Evolutionary conservation across 2,113 vertebrate genomes (phyloP).

Genomic region (Arothron firmamentum): DNA sequence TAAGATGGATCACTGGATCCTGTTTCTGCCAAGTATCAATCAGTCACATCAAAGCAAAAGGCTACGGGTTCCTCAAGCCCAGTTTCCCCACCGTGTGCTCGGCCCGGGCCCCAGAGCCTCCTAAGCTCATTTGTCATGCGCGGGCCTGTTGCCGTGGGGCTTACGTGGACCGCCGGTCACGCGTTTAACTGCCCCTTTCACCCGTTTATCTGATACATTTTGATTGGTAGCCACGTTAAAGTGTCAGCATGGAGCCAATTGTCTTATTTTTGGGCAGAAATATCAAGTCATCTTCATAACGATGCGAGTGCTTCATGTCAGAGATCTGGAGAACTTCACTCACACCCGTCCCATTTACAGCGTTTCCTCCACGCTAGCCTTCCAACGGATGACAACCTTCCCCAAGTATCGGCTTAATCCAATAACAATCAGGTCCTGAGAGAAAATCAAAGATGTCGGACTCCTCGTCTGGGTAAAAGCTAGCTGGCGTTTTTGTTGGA

Average conservation of each 20-base stretch:
- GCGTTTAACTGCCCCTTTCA: background rate
- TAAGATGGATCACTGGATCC: background rate
- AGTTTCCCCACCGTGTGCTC: constrained; percentile 6
- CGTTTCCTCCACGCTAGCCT: constrained; percentile 33
- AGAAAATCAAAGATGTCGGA: background rate
- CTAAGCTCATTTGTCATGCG: constrained; percentile 46
- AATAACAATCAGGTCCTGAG: constrained; percentile 39
- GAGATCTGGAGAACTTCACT: constrained; percentile 11
- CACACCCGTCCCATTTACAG: constrained; percentile 24
- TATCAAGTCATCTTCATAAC: no score
- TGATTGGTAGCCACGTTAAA: background rate
- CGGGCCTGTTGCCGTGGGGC: background rate
- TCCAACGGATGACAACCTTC: constrained; percentile 22
- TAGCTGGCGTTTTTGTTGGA: background rate
- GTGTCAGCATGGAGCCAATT: no score
- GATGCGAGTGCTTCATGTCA: constrained; percentile 7
- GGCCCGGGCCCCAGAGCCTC: constrained; percentile 30
- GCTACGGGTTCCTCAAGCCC: constrained; percentile 10
- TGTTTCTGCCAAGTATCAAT: constrained; percentile 30
- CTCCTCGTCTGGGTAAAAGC: background rate
- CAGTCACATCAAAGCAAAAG: constrained; percentile 45
- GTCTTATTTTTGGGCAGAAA: no score
- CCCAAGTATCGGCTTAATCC: constrained; percentile 44
- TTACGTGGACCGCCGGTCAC: no score
- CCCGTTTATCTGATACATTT: constrained; percentile 3